phyloP scores from a whole-genome alignment of 2,888 invertebrate species.

The Ariolimax columbianus region DNA sequence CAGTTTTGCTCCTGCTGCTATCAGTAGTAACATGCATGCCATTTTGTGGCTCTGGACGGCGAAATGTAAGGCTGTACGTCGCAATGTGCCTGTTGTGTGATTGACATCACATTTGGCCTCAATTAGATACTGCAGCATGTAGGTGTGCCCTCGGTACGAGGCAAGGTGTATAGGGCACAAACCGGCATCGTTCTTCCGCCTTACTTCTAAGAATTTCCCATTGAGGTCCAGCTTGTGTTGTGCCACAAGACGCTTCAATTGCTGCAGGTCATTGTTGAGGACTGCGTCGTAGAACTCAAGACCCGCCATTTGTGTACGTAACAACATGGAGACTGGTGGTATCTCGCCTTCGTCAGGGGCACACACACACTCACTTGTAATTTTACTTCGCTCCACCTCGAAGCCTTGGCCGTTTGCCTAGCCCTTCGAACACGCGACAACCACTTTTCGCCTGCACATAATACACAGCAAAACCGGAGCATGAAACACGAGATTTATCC shows the following conservation, averaged over 20 bases:
- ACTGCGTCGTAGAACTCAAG: slow-evolving; percentile 78
- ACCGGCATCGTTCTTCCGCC: slow-evolving; percentile 78
- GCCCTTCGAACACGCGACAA: not conserved
- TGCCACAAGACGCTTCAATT: slow-evolving; percentile 75
- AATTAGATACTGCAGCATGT: slow-evolving; percentile 76
- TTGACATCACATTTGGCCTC: slow-evolving; percentile 77
- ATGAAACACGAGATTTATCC: not conserved
- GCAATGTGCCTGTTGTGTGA: slow-evolving; percentile 75
- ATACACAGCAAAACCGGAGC: not conserved
- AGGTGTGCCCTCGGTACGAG: slow-evolving; percentile 77
- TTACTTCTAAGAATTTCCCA: slow-evolving; percentile 77
- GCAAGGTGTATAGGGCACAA: slow-evolving; percentile 78
- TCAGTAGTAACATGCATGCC: slow-evolving; percentile 76
- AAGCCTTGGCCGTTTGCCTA: not conserved
- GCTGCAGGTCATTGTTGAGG: slow-evolving; percentile 77
- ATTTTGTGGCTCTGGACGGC: slow-evolving; percentile 77
- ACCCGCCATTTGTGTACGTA: slow-evolving; percentile 74
- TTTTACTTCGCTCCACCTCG: slow-evolving; percentile 46
- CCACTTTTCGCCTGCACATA: not conserved
- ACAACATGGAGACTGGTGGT: slow-evolving; percentile 63
- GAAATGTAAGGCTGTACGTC: slow-evolving; percentile 78
- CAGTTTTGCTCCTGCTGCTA: slow-evolving; percentile 77
- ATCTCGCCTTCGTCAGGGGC: slow-evolving; percentile 46
- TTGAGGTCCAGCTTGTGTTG: slow-evolving; percentile 78
- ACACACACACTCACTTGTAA: slow-evolving; percentile 50